Evolutionary conservation across 1,140 invertebrate species (phyloP).

Genomic region (Lutraria rhynchaena): DNA sequence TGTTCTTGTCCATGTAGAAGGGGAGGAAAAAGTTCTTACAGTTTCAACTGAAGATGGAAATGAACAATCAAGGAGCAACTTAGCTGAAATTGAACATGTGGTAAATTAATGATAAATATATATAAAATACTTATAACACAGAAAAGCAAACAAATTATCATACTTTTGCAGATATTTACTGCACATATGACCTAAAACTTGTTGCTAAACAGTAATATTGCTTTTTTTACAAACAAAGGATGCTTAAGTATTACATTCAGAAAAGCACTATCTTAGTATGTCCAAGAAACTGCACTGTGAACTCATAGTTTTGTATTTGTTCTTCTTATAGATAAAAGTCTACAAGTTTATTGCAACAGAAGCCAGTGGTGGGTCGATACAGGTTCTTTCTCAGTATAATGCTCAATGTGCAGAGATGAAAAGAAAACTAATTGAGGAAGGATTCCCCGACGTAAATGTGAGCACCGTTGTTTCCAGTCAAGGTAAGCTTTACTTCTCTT

Average conservation of each 20-base stretch:
- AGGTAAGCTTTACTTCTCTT: constrained; percentile 29
- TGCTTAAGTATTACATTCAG: no score
- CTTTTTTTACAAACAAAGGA: no score
- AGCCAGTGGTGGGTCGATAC: neutral
- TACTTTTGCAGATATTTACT: no score
- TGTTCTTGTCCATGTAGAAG: constrained; percentile 74
- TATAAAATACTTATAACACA: no score
- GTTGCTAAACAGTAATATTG: no score
- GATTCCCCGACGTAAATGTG: constrained; percentile 9
- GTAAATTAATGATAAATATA: no score
- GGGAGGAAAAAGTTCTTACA: constrained; percentile 72
- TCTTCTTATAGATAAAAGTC: constrained; percentile 23
- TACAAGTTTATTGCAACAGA: constrained; percentile 22
- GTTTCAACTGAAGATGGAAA: constrained; percentile 76
- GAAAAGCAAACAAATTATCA: no score
- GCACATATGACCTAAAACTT: no score
- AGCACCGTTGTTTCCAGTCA: constrained; percentile 62
- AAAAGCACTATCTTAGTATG: no score
- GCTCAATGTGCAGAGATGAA: constrained; percentile 50
- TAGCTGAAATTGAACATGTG: constrained; percentile 70
- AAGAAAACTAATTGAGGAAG: constrained; percentile 14
- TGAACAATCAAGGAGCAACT: constrained; percentile 74
- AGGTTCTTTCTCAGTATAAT: constrained; percentile 56
- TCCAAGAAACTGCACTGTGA: no score
- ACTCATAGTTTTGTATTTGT: neutral